Base-by-base conservation (phyloP, 2,888 invertebrate genomes). In the Bombylius major region DNA sequence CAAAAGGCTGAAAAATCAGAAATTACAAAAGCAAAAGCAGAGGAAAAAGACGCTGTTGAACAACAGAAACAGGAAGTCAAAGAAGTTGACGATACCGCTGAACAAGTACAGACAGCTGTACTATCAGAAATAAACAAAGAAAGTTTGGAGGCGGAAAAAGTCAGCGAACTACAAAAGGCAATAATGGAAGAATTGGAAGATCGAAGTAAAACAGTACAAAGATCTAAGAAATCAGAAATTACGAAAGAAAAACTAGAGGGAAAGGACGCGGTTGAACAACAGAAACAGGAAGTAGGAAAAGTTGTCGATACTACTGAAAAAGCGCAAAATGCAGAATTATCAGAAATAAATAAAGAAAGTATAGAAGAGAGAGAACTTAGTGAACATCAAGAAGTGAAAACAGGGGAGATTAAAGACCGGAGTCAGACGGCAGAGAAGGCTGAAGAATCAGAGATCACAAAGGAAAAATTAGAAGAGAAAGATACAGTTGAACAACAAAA, bases 181-280 rank as follows among this genome's bases (percentile, higher is more conserved):
- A n/a, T 33, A 51, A 49, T 56, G 32, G 56, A 60, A 33, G 60
- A 63, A 49, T 56, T 51, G 9, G 7, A 44, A 4, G 44, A n/a
- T 49, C 8, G 47, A 59, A 11, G 46, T 46, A 12, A 14, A 6
- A 14, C 8, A 46, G n/a, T 4, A 14, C n/a, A 46, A n/a, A n/a
- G n/a, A n/a, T n/a, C n/a, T n/a, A n/a, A n/a, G n/a, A 47, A 42
- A 11, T 47, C 42, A 14, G 60, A 39, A 45, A 13, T 2, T 7
- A 39, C 14, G 4, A 36, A 47, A 42, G 9, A 46, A 7, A n/a
- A 50, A 11, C 34, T n/a, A n/a, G 36, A 23, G 8, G 42, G 47
- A 31, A 54, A 33, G 9, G 14, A 36, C 4, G 54, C 55, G 53
- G 39, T 32, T 1, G 50, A 36, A 47, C 9, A 23, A 36, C 51